Base-by-base conservation (phyloP, 2,888 invertebrate genomes). In the Hyppa rectilinea region DNA sequence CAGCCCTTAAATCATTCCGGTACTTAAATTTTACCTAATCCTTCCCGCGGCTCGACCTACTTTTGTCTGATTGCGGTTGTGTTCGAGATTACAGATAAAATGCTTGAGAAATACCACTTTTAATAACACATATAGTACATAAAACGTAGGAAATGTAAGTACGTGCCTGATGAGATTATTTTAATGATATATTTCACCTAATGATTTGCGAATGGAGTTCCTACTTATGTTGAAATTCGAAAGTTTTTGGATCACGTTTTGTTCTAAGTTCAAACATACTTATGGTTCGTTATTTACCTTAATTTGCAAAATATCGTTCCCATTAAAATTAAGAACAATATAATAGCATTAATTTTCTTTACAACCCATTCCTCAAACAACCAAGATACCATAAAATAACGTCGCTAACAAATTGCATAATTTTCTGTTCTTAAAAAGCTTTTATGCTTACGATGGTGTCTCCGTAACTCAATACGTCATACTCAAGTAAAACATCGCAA, bases 11-110 rank as follows among this genome's bases (percentile, higher is more conserved):
- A 90, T 91, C 89, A 91, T 91, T 88, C 80, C 83, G 89, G 87
- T 90, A 87, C 89, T 92, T 90, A 90, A 91, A 91, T 92, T 92
- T 90, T 85, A 87, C 86, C 85, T 91, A 91, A 92, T 90, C 92
- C 90, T 86, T 84, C 83, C 84, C 79, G 81, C 80, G 69, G 62
- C 82, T 85, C 86, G 87, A 87, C 89, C 90, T 84, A 88, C 85
- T 90, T 89, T 80, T 67, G 83, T 86, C 85, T 85, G 87, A 90
- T 88, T 88, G 90, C 86, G 87, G 85, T 84, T 87, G 79, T 87
- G 86, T 84, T 82, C 85, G 85, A 91, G 91, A 91, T 91, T 86
- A 87, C 75, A 88, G 88, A 89, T 91, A 90, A 88, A 85, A 88
- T 86, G 83, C 82, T 83, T 85, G 85, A 87, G 84, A 78, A 82